Evolutionary conservation across 2,888 invertebrate genomes (phyloP).

Genomic region (Steinernema carpocapsae): DNA sequence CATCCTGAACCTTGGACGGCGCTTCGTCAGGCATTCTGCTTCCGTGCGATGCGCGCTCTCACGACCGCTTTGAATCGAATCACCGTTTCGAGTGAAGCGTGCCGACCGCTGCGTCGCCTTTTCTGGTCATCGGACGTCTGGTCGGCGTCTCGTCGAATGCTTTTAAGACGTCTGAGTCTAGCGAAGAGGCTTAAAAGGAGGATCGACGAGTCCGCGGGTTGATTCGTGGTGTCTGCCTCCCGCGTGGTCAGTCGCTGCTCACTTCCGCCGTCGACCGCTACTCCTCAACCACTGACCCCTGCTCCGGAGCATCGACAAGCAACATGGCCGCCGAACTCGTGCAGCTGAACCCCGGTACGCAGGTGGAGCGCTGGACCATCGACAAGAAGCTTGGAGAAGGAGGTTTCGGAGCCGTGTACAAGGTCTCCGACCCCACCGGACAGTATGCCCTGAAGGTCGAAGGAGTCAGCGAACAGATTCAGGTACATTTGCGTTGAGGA

Average conservation of each 20-base stretch:
- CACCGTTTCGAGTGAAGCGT: neutral
- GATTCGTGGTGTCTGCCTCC: slow-evolving; percentile 13
- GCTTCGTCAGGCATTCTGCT: slow-evolving; percentile 11
- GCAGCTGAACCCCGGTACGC: slow-evolving; percentile 20
- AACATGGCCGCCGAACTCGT: slow-evolving; percentile 34
- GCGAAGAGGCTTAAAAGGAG: slow-evolving; percentile 21
- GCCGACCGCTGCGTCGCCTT: neutral
- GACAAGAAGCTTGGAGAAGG: slow-evolving; percentile 34
- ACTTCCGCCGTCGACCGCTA: neutral
- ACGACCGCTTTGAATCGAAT: slow-evolving; percentile 10
- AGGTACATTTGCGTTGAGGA: slow-evolving; percentile 27
- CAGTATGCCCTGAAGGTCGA: slow-evolving; percentile 40
- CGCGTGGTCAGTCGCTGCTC: neutral
- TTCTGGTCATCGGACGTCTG: no score
- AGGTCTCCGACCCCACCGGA: slow-evolving; percentile 27
- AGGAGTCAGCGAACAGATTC: slow-evolving; percentile 45
- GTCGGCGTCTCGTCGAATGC: no score
- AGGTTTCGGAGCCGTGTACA: slow-evolving; percentile 36
- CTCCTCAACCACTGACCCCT: neutral
- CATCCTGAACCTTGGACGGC: slow-evolving; percentile 3
- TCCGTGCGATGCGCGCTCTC: neutral
- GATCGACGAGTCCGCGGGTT: neutral
- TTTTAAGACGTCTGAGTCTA: neutral
- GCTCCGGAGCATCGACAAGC: slow-evolving; percentile 15
- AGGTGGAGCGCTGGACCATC: slow-evolving; percentile 32